Conservation (phyloP, 2,113 vertebrate species). For the Caretta caretta region DNA sequence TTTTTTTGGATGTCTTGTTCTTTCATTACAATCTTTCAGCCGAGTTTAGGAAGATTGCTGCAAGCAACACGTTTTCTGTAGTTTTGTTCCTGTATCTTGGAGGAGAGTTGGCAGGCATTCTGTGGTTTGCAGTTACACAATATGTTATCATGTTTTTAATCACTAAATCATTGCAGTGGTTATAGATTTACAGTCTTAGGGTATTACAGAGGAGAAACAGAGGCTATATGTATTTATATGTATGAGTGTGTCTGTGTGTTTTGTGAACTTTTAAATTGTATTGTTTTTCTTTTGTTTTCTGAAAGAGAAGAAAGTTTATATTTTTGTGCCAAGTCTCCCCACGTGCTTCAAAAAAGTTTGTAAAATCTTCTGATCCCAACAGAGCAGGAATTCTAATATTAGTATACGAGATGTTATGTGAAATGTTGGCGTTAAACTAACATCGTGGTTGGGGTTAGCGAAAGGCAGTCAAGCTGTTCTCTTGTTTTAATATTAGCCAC, state of each 20-base stretch:
- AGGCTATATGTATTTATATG: slow-evolving; percentile 37
- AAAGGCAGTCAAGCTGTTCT: neutral
- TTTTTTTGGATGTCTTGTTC: neutral
- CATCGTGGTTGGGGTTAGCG: neutral
- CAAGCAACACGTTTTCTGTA: slow-evolving; percentile 79
- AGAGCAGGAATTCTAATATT: slow-evolving; percentile 66
- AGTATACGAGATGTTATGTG: slow-evolving; percentile 14
- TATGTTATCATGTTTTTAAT: slow-evolving; percentile 93
- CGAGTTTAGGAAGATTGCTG: slow-evolving; percentile 77
- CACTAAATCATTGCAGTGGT: slow-evolving; percentile 91
- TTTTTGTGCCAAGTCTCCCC: slow-evolving; percentile 36
- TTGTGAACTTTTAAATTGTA: slow-evolving; percentile 75
- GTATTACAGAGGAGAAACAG: slow-evolving; percentile 73
- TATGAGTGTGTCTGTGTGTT: slow-evolving; percentile 61
- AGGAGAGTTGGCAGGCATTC: slow-evolving; percentile 87
- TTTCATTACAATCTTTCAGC: slow-evolving; percentile 75
- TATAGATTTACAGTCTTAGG: slow-evolving; percentile 89
- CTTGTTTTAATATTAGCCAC: neutral
- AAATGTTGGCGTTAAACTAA: neutral
- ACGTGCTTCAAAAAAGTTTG: slow-evolving; percentile 57
- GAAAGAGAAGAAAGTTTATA: slow-evolving; percentile 25
- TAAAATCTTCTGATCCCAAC: slow-evolving; percentile 24
- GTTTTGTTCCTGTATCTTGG: slow-evolving; percentile 82
- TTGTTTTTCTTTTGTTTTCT: slow-evolving; percentile 39
- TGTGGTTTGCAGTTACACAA: slow-evolving; percentile 94